Conservation (phyloP, 30 jellyfish, hydroid and myxozoan species). For the Sanderia malayensis region DNA sequence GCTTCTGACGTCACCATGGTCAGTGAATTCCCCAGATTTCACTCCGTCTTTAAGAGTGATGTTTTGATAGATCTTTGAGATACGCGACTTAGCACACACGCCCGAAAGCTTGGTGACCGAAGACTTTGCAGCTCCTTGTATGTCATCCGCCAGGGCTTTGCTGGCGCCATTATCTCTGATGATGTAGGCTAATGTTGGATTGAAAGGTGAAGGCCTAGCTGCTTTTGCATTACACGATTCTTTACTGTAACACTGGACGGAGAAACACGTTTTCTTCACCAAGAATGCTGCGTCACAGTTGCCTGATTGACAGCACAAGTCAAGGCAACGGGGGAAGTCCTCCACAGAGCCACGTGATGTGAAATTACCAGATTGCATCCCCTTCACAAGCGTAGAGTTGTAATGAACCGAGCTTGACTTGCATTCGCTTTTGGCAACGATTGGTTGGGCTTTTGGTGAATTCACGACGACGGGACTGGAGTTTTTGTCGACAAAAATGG, state of each 20-base stretch:
- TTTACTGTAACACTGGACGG: slow-evolving; percentile 57
- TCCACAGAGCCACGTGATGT: slow-evolving; percentile 82
- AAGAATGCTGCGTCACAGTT: slow-evolving; percentile 94
- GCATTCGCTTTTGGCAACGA: slow-evolving; percentile 20
- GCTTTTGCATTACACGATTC: slow-evolving; percentile 58
- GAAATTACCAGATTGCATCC: slow-evolving; percentile 91
- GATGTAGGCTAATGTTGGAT: slow-evolving; percentile 87
- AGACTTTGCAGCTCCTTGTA: slow-evolving; percentile 56
- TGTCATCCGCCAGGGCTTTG: slow-evolving; percentile 25
- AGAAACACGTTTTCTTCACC: slow-evolving; percentile 93
- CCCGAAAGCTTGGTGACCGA: slow-evolving; percentile 43
- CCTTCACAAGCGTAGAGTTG: slow-evolving; percentile 80
- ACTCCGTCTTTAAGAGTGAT: slow-evolving; percentile 92
- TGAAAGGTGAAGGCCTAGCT: slow-evolving; percentile 90
- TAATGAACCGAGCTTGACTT: slow-evolving; percentile 32
- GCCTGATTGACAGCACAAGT: slow-evolving; percentile 61
- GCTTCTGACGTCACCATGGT: slow-evolving; percentile 75
- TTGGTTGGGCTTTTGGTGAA: not conserved
- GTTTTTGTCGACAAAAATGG: slow-evolving; percentile 8
- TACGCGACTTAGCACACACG: slow-evolving; percentile 67
- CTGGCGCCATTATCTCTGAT: slow-evolving; percentile 41
- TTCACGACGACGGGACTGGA: not conserved
- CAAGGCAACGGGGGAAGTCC: slow-evolving; percentile 61
- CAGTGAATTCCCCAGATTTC: slow-evolving; percentile 92
- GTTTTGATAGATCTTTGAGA: slow-evolving; percentile 71